A percentile compares a stretch with the other conserved stretches of the same genome.
Conservation (phyloP, 2,113 vertebrate genomes). For the Rhineura floridana region DNA sequence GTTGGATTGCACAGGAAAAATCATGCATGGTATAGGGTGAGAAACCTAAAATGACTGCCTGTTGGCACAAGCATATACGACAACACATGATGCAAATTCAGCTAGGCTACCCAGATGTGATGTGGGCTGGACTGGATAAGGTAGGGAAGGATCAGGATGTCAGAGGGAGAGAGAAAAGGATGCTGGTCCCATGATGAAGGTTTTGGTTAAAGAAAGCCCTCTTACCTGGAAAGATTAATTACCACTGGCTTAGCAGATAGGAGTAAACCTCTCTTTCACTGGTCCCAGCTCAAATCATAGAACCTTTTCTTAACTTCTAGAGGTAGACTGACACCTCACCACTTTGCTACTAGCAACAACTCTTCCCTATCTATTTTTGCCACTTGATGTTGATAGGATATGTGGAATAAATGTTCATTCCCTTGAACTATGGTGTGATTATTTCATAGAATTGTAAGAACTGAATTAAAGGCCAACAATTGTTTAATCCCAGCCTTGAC, state of each 20-base stretch:
- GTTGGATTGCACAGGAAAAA: background rate
- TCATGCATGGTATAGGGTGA: background rate
- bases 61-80: background rate
- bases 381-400: background rate
- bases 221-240: background rate
- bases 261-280: background rate
- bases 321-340: background rate
- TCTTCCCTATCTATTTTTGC: background rate
- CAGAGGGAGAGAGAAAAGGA: background rate
- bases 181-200: background rate
- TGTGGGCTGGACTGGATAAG: background rate
- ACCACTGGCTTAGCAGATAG: background rate
- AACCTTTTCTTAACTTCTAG: background rate
- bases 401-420: background rate
- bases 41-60: background rate
- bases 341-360: background rate
- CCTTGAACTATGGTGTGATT: background rate
- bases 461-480: background rate
- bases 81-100: background rate
- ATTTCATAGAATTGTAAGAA: background rate
- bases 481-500: background rate
- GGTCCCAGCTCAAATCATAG: background rate
- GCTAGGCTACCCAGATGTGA: background rate
- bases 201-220: background rate
- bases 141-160: background rate